Evolutionary conservation across 2,888 invertebrate genomes (phyloP).

Genomic region (Rambutsinella grinnellia): DNA sequence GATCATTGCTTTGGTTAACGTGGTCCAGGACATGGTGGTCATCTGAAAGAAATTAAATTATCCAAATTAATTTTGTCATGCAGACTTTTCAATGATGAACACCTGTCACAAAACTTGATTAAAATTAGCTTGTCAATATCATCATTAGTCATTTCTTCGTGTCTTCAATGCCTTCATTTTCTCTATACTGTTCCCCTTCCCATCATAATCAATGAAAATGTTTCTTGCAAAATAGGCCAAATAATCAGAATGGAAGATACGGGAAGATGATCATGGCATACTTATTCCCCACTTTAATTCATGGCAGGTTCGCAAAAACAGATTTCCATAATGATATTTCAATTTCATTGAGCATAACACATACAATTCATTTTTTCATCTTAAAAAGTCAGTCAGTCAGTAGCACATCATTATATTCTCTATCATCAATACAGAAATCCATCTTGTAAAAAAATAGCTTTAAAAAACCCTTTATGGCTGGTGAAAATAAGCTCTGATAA

Average conservation of each 20-base stretch:
- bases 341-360: slow-evolving; percentile 1
- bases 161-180: slow-evolving; percentile 1
- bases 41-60: slow-evolving; percentile 22
- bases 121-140: background rate
- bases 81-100: background rate
- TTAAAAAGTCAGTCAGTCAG: slow-evolving; percentile 28
- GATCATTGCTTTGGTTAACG: slow-evolving; percentile 16
- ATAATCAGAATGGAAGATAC: slow-evolving; percentile 34
- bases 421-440: slow-evolving; percentile 15
- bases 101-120: background rate
- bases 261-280: slow-evolving; percentile 46
- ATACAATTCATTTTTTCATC: background rate
- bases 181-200: background rate
- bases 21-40: slow-evolving; percentile 22
- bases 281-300: slow-evolving; percentile 29
- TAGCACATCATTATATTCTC: slow-evolving; percentile 6
- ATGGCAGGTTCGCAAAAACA: slow-evolving; percentile 14
- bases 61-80: background rate
- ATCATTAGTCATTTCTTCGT: background rate
- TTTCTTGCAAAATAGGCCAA: slow-evolving; percentile 36
- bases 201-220: background rate
- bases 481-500: slow-evolving; percentile 24
- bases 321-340: background rate
- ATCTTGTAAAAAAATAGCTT: slow-evolving; percentile 8
- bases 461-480: too few species aligned